Conservation (phyloP, 2,797 vertebrate species). For the Gallirallus australis region DNA sequence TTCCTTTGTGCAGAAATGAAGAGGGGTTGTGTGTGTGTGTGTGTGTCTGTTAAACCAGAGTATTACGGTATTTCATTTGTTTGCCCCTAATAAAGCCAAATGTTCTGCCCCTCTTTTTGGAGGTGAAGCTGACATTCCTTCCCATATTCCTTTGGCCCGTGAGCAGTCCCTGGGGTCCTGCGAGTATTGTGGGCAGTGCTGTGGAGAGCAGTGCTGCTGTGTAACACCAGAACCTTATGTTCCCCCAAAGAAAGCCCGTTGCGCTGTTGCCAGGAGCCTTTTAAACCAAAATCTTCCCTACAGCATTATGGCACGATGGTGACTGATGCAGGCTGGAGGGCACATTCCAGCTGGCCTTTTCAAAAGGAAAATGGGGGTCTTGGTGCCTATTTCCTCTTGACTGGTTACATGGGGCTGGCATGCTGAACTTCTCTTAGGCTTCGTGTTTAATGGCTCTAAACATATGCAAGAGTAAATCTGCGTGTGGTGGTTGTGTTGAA, state of each 20-base stretch:
- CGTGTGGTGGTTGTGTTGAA: not conserved
- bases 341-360: not conserved
- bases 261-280: not conserved
- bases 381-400: not conserved
- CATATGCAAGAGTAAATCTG: not conserved
- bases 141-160: fast-evolving
- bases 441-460: not conserved
- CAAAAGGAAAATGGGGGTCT: not conserved
- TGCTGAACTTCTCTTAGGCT: not conserved
- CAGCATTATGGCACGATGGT: fast-evolving
- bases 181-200: not conserved
- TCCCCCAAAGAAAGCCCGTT: not conserved
- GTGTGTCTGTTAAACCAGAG: not conserved
- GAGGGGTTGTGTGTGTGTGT: not conserved
- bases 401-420: not conserved
- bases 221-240: not conserved
- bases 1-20: not conserved
- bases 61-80: not conserved
- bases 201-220: not conserved
- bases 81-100: not conserved
- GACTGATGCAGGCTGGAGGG: not conserved
- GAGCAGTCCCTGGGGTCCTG: not conserved
- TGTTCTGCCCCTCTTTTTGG: not conserved
- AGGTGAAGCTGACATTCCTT: not conserved
- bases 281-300: not conserved